Base-by-base conservation (phyloP, 2,113 vertebrate genomes). In the Trochalopteron elliotii region DNA sequence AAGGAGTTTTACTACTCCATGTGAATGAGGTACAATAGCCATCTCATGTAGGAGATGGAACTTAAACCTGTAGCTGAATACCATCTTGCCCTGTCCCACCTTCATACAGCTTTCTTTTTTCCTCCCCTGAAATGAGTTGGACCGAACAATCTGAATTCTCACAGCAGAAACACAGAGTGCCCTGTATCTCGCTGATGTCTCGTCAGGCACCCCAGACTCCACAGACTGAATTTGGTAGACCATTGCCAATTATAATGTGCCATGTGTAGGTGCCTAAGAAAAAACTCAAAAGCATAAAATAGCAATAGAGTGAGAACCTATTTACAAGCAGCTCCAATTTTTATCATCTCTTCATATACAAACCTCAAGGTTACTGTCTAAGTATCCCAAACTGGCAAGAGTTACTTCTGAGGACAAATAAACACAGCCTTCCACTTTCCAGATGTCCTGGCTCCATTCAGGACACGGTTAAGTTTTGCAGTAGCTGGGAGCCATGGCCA, bases 141-240 rank as follows among this genome's bases (percentile, higher is more conserved):
- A 65, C 30, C 39, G 35, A 83, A 83, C 47, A 83, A 64, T 33
- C 9, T 1, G 3, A 59, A 68, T 60, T 83, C 23, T 21, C 39
- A 69, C 13, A 60, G 17, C 15, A 72, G 60, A 61, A 86, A 52
- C 11, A 56, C 7, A 53, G 56, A 78, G 37, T 24, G 22, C 28
- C 35, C 50, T 50, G 45, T 35, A 75, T 14, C 64, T 69, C 0
- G 0, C 45, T 4, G 6, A 63, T 10, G 28, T 12, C 21, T 71
- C 25, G 25, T 15, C 17, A 56, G 64, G 33, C 33, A 45, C 30
- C 21, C 23, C 40, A 72, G 49, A 63, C n/a, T 75, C 45, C 65
- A 53, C 7, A 63, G 81, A 37, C 8, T 3, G 3, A 33, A 71
- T 67, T 23, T 70, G 59, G 25, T 6, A 75, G 39, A 61, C 22